Percentiles rank a stretch among this genome's conserved stretches.
These are phyloP conservation scores for Meleagris gallopavo DNA, from an alignment of 2,113 vertebrate genomes.

Conservation along the genomic window DNA sequence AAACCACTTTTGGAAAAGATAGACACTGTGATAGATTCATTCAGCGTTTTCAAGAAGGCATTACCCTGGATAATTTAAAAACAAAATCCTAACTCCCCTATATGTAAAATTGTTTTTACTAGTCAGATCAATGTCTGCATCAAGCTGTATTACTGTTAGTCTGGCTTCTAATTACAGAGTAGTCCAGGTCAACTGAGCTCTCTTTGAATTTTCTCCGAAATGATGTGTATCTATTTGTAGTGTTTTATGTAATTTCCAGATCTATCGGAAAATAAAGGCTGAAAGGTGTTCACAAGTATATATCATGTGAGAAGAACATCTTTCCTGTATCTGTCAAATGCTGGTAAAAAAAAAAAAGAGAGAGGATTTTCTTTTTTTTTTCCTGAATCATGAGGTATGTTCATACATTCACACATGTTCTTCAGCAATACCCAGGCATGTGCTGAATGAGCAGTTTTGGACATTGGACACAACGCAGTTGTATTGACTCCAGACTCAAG, in stretches of 20 bases:
- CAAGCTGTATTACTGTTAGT: neutral
- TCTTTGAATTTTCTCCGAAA: neutral
- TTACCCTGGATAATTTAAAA: neutral
- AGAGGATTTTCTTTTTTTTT: neutral
- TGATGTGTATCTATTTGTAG: neutral
- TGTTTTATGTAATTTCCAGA: neutral
- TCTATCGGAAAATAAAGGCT: neutral
- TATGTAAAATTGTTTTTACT: neutral
- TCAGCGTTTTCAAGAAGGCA: neutral
- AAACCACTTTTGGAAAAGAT: neutral
- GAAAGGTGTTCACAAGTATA: neutral
- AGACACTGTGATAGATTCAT: neutral
- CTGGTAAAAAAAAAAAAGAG: neutral
- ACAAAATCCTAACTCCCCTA: neutral
- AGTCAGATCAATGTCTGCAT: neutral
- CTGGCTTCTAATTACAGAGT: neutral
- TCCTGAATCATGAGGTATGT: neutral
- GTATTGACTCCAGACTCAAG: neutral
- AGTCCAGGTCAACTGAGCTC: neutral
- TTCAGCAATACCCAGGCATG: neutral
- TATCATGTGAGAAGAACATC: neutral
- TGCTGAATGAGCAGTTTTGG: neutral
- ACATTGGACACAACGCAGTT: neutral
- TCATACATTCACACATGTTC: neutral
- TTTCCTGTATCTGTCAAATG: neutral